phyloP scores from a whole-genome alignment of 2,797 vertebrate genomes.

The Platalea minor region DNA sequence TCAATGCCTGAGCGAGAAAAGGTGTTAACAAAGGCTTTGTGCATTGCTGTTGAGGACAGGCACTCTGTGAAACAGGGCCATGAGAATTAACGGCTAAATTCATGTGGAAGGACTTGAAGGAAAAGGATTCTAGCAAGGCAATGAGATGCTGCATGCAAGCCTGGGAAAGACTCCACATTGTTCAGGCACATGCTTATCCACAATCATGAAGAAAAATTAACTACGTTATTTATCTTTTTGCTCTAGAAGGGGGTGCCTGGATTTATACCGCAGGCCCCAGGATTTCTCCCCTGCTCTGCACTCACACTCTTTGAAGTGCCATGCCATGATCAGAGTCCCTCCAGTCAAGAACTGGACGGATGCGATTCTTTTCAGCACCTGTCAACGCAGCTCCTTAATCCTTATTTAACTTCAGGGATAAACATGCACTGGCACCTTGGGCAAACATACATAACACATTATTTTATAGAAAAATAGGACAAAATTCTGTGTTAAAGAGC shows the following conservation, averaged over 20 bases:
- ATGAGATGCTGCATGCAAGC: neutral
- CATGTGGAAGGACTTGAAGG: neutral
- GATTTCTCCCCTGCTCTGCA: neutral
- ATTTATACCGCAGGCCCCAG: neutral
- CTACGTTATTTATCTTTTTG: neutral
- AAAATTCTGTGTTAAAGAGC: neutral
- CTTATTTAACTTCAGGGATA: constrained; percentile 16
- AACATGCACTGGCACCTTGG: neutral
- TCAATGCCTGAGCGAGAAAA: neutral
- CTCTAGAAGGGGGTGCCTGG: neutral
- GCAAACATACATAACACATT: neutral
- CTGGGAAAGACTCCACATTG: neutral
- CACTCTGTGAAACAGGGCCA: neutral
- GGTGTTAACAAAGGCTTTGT: neutral
- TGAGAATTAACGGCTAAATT: neutral
- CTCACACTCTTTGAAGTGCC: neutral
- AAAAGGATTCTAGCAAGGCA: neutral
- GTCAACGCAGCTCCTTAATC: constrained; percentile 7
- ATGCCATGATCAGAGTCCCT: neutral
- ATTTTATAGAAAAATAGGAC: neutral
- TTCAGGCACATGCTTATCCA: neutral
- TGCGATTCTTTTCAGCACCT: neutral
- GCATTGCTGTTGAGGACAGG: neutral
- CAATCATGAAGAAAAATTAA: neutral
- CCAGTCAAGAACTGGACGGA: neutral